phyloP scores from a whole-genome alignment of 2,113 vertebrate genomes.

The Archocentrus centrarchus region DNA sequence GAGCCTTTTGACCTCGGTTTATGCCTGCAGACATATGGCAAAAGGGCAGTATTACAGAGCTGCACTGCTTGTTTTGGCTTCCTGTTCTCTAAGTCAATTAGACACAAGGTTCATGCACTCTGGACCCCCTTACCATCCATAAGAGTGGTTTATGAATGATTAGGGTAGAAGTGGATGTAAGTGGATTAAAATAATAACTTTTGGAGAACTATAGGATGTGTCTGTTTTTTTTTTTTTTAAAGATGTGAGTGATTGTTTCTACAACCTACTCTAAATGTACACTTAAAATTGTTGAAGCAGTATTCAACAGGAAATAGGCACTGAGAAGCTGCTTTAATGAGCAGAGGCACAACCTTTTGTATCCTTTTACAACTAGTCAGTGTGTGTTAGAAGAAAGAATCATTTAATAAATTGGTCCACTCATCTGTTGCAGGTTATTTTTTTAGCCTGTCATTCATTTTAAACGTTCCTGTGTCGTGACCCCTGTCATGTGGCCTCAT shows the following conservation, averaged over 20 bases:
- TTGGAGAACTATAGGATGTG: neutral
- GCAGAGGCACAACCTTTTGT: too few relatives aligned
- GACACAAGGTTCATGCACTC: constrained; percentile 24
- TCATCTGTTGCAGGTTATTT: neutral
- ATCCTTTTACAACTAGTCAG: neutral
- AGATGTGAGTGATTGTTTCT: neutral
- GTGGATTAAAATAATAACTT: neutral
- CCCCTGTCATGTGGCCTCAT: constrained; percentile 36
- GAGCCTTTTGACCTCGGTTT: constrained; percentile 47
- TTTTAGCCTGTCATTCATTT: constrained; percentile 11
- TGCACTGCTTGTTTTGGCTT: constrained; percentile 49
- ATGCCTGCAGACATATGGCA: constrained; percentile 41
- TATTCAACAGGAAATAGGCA: neutral
- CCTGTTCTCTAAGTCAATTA: constrained; percentile 41
- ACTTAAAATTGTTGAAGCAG: neutral
- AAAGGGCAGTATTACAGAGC: constrained; percentile 25
- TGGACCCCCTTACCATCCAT: constrained; percentile 12
- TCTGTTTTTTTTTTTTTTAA: neutral
- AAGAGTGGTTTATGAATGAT: constrained; percentile 5
- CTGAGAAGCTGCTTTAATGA: neutral
- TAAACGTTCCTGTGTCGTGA: neutral
- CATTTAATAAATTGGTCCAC: neutral
- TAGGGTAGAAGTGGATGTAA: constrained; percentile 10
- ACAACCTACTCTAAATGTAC: neutral
- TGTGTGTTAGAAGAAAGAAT: neutral